These are phyloP conservation scores for Numenius arquata DNA, from an alignment of 2,113 vertebrate genomes.

Conservation along the genomic window DNA sequence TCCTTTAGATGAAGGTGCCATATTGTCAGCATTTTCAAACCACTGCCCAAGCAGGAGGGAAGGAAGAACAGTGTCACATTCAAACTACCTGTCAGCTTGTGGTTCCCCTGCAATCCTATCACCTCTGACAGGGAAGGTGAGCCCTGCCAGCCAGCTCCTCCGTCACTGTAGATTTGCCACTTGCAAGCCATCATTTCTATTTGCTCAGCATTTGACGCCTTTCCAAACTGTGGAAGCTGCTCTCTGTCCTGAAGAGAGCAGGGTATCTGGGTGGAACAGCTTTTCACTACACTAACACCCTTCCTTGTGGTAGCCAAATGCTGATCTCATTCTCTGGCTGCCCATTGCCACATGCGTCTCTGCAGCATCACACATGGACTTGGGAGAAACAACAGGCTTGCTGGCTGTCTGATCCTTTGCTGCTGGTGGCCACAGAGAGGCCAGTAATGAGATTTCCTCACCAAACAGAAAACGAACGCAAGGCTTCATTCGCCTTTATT, in stretches of 20 bases:
- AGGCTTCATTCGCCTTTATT: not conserved
- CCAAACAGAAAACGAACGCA: not conserved
- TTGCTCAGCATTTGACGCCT: not conserved
- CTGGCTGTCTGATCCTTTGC: not conserved
- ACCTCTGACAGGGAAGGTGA: not conserved
- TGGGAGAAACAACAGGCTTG: not conserved
- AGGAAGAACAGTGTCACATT: not conserved
- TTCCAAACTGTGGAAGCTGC: slow-evolving; percentile 22
- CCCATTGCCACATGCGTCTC: not conserved
- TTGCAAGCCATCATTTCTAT: not conserved
- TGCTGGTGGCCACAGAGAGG: not conserved
- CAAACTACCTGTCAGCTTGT: not conserved
- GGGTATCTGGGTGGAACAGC: not conserved
- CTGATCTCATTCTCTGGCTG: slow-evolving; percentile 28
- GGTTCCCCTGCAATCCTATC: not conserved
- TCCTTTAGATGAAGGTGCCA: not conserved
- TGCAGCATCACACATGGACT: not conserved
- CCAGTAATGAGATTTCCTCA: not conserved
- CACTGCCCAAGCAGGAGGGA: not conserved
- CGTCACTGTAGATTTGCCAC: not conserved
- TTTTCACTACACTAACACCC: not conserved
- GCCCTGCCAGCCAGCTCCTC: not conserved
- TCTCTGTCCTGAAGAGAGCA: slow-evolving; percentile 1
- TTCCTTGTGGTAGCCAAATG: not conserved
- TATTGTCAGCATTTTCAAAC: not conserved